These are phyloP conservation scores for Regulus satrapa DNA, from an alignment of 2,113 vertebrate species.

Conservation along the genomic window DNA sequence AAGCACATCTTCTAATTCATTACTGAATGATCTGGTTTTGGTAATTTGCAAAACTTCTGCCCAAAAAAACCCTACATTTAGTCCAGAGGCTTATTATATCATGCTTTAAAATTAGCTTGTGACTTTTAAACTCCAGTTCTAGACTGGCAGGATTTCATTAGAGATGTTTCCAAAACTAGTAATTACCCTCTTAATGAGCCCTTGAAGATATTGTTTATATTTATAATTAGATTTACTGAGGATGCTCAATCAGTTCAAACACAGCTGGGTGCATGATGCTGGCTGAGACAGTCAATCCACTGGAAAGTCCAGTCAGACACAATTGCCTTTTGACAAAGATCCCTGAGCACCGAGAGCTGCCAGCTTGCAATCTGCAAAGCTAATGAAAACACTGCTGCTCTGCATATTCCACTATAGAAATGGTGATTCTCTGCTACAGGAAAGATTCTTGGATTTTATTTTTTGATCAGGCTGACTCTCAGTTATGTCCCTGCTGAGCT, in stretches of 20 bases:
- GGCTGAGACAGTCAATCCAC: background rate
- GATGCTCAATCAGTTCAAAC: background rate
- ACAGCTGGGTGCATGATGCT: background rate
- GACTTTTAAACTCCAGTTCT: background rate
- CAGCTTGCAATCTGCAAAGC: background rate
- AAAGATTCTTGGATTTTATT: background rate
- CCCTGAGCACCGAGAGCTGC: accelerated
- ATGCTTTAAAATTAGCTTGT: background rate
- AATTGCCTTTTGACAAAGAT: background rate
- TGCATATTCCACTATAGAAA: background rate
- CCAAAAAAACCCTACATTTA: background rate
- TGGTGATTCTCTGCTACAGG: background rate
- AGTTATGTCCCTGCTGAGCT: background rate
- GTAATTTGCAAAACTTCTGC: background rate
- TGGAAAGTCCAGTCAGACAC: background rate
- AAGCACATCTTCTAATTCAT: background rate
- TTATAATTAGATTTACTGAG: background rate
- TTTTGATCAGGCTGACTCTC: background rate
- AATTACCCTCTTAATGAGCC: background rate
- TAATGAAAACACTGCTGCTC: background rate
- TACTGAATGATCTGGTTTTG: background rate
- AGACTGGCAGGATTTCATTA: background rate
- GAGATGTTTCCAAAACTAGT: background rate
- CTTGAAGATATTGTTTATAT: background rate
- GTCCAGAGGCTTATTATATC: background rate